These are phyloP conservation scores for Micronycteris hirsuta DNA, from an alignment of 2,113 vertebrate species.

Conservation along the genomic window DNA sequence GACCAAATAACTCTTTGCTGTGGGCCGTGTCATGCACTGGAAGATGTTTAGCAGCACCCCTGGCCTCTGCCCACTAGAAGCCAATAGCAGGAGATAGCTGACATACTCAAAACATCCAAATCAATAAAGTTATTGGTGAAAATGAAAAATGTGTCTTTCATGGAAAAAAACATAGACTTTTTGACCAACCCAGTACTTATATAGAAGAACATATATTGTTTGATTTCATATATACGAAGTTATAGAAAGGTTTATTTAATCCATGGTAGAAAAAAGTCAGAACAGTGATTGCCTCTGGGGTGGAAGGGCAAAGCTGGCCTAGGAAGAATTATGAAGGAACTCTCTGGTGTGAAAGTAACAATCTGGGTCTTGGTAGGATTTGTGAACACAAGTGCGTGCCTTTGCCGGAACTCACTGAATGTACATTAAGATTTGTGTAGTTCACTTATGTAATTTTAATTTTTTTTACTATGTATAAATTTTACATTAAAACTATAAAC, in stretches of 20 bases:
- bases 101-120: too few relatives aligned
- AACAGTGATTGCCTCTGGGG: too few relatives aligned
- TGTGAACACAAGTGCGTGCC: not conserved
- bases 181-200: too few relatives aligned
- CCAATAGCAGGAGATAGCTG: too few relatives aligned
- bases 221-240: not conserved
- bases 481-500: slow-evolving; percentile 28
- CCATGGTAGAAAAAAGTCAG: not conserved
- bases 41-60: too few relatives aligned
- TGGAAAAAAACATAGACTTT: too few relatives aligned
- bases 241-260: not conserved
- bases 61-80: too few relatives aligned
- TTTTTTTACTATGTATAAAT: not conserved
- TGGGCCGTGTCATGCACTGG: too few relatives aligned
- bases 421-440: not conserved
- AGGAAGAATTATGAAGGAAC: not conserved
- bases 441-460: not conserved
- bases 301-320: not conserved
- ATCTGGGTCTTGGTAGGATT: not conserved
- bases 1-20: too few relatives aligned
- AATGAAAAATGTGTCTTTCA: too few relatives aligned
- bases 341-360: not conserved
- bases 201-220: not conserved
- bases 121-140: too few relatives aligned
- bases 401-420: not conserved